Evolutionary conservation across 2,113 vertebrate species (phyloP).

Genomic region (Myrmecophaga tridactyla): DNA sequence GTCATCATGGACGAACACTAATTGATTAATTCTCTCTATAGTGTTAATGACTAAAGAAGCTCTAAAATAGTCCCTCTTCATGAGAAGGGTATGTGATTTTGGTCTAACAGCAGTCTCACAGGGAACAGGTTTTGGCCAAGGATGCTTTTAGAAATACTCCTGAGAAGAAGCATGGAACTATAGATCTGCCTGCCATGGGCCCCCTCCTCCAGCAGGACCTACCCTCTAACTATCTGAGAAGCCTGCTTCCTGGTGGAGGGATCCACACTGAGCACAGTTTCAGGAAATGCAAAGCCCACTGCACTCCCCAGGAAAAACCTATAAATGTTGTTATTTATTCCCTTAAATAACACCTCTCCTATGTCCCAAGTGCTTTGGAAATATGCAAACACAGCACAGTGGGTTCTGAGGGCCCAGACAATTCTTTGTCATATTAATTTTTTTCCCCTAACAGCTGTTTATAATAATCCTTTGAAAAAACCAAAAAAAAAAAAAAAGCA

Average conservation of each 20-base stretch:
- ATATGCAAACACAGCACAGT: constrained; percentile 33
- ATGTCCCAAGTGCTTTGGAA: constrained; percentile 35
- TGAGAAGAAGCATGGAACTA: not conserved
- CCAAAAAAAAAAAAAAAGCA: not conserved
- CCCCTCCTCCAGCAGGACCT: not conserved
- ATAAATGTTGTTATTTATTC: constrained; percentile 62
- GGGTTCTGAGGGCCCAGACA: constrained; percentile 1
- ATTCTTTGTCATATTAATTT: constrained; percentile 16
- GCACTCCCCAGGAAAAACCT: constrained; percentile 52
- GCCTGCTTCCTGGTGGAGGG: not conserved
- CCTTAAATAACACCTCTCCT: constrained; percentile 43
- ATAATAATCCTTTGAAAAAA: constrained; percentile 24
- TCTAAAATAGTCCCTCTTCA: not conserved
- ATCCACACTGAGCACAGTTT: not conserved
- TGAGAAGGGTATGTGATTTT: not conserved
- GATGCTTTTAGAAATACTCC: not conserved
- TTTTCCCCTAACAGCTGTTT: constrained; percentile 40
- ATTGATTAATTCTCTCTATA: not conserved
- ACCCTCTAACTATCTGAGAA: not conserved
- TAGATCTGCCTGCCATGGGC: not conserved
- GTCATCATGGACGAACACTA: not conserved
- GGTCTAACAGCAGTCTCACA: not conserved
- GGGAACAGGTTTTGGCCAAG: not conserved
- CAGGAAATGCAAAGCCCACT: constrained; percentile 14
- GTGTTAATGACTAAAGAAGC: not conserved